These are phyloP conservation scores for Pipa parva DNA, from an alignment of 2,113 vertebrate genomes.

Conservation along the genomic window DNA sequence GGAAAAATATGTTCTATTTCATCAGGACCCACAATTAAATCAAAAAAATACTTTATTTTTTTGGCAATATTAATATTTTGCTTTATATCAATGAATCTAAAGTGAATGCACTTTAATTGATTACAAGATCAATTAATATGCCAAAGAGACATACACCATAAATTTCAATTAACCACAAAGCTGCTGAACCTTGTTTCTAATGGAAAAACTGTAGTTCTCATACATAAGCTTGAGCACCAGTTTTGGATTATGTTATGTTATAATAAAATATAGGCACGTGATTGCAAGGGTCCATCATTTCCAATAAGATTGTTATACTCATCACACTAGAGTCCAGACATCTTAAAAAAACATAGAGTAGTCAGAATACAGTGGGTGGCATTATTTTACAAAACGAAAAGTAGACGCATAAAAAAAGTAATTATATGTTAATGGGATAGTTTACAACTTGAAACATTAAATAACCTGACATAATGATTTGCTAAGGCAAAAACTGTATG, in stretches of 20 bases:
- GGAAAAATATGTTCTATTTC: neutral
- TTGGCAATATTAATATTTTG: neutral
- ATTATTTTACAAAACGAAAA: too few relatives aligned
- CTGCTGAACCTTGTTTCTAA: neutral
- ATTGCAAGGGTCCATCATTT: too few relatives aligned
- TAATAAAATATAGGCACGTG: too few relatives aligned
- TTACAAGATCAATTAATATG: neutral
- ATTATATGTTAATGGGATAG: too few relatives aligned
- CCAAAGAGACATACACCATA: slow-evolving; percentile 1
- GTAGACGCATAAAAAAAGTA: too few relatives aligned
- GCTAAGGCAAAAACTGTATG: too few relatives aligned
- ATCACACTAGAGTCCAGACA: too few relatives aligned
- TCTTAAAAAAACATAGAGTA: too few relatives aligned
- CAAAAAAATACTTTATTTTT: neutral
- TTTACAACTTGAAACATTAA: too few relatives aligned
- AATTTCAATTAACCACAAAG: neutral
- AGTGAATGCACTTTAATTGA: slow-evolving; percentile 3
- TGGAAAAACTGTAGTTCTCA: neutral
- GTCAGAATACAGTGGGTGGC: too few relatives aligned
- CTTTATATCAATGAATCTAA: slow-evolving; percentile 4
- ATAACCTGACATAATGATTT: too few relatives aligned
- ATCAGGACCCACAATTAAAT: neutral
- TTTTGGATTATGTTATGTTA: neutral
- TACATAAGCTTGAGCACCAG: neutral
- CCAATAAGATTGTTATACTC: too few relatives aligned